Evolutionary conservation across 2,888 invertebrate genomes (phyloP).

Genomic region (Caenorhabditis sp.): DNA sequence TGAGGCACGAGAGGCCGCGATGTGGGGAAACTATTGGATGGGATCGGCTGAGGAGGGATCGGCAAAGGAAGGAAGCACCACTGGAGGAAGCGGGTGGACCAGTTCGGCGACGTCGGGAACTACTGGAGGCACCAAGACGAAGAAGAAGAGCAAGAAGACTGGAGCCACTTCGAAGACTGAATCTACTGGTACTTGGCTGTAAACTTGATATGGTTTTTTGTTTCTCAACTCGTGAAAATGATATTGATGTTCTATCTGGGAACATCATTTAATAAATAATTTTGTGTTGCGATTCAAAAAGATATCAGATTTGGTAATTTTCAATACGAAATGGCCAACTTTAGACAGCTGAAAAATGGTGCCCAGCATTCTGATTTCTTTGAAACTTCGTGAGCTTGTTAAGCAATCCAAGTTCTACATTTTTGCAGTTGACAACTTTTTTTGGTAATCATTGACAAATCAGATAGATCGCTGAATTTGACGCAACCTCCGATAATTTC

Average conservation of each 20-base stretch:
- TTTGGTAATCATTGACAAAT: no score
- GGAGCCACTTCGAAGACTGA: not conserved
- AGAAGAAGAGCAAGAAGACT: not conserved
- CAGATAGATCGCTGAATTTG: no score
- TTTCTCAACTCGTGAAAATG: not conserved
- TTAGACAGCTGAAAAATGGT: no score
- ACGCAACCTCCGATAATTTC: no score
- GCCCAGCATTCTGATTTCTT: no score
- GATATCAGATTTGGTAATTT: no score
- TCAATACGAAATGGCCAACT: no score
- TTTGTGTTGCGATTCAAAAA: no score
- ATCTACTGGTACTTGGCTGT: not conserved
- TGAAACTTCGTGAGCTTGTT: no score
- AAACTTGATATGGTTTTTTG: not conserved
- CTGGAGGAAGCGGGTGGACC: not conserved
- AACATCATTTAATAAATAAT: no score
- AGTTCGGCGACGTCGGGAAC: not conserved
- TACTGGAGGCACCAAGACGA: not conserved
- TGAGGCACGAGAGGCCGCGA: not conserved
- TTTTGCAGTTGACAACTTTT: conserved; percentile 32
- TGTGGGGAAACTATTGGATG: not conserved
- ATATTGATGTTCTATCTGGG: no score
- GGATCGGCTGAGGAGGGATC: not conserved
- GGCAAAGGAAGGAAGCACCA: not conserved
- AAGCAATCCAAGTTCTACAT: no score